Conservation (phyloP, 1,140 invertebrate species). For the Pinna nobilis region DNA sequence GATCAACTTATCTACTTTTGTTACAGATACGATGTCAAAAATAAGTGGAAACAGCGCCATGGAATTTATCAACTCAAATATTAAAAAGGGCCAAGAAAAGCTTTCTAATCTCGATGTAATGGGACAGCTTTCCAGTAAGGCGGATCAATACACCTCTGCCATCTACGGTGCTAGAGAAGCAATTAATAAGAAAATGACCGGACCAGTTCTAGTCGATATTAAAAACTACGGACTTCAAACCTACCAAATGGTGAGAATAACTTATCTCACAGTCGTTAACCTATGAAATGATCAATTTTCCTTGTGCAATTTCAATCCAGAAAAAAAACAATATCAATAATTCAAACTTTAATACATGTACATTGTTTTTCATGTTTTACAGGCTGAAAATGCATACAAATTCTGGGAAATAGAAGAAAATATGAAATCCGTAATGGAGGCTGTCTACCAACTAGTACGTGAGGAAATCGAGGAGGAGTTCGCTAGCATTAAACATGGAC, state of each 20-base stretch:
- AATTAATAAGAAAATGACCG: conserved; percentile 36
- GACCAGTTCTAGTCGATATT: not conserved
- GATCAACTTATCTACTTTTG: not conserved
- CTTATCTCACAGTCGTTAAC: no score
- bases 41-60: not conserved
- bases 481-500: conserved; percentile 25
- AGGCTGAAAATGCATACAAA: conserved; percentile 50
- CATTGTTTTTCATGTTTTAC: not conserved
- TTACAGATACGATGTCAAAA: not conserved
- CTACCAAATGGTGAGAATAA: conserved; percentile 28
- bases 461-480: conserved; percentile 46
- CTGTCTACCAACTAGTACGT: conserved; percentile 27
- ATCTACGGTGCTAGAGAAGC: conserved; percentile 47
- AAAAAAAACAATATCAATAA: no score
- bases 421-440: conserved; percentile 22
- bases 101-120: not conserved
- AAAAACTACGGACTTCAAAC: not conserved
- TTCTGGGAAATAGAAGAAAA: conserved; percentile 58
- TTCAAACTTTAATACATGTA: no score
- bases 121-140: conserved; percentile 4
- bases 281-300: not conserved
- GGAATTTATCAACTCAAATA: not conserved
- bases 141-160: conserved; percentile 45
- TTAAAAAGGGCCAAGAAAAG: not conserved
- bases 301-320: no score